Conservation (phyloP, 2,888 invertebrate species). For the Nezara viridula region DNA sequence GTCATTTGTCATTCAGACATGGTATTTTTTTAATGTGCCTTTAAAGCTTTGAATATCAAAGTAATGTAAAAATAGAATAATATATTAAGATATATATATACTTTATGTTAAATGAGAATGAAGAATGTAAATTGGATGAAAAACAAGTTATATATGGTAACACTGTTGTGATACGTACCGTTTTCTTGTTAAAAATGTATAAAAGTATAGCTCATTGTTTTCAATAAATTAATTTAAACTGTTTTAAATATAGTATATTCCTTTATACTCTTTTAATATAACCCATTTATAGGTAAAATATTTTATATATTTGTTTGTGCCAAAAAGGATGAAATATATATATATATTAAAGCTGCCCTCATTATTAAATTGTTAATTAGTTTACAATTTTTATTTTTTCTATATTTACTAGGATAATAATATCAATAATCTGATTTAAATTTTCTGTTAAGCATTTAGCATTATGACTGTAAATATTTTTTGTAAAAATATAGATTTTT, state of each 20-base stretch:
- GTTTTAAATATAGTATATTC: constrained; percentile 2
- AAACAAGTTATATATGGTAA: neutral
- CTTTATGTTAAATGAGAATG: constrained; percentile 21
- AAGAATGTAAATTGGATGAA: constrained; percentile 7
- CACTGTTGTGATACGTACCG: neutral
- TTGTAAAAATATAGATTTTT: constrained; percentile 44
- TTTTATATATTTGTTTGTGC: constrained; percentile 32
- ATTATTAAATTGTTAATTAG: constrained; percentile 29
- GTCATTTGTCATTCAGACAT: neutral
- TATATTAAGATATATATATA: constrained; percentile 20
- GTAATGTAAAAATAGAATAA: constrained; percentile 11
- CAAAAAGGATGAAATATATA: constrained; percentile 27
- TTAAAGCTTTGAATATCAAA: constrained; percentile 43
- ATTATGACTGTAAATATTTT: constrained; percentile 9
- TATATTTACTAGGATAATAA: constrained; percentile 14
- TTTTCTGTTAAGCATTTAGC: constrained; percentile 30
- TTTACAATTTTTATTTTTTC: constrained; percentile 24
- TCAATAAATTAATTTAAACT: constrained; percentile 38
- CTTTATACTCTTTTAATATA: constrained; percentile 1
- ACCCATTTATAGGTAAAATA: neutral
- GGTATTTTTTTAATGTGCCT: constrained; percentile 37
- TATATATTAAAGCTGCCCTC: constrained; percentile 11
- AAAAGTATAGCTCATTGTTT: constrained; percentile 8
- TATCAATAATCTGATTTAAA: constrained; percentile 40
- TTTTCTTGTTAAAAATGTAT: constrained; percentile 30